Percentiles rank a stretch among this genome's conserved stretches.
These are phyloP conservation scores for Hirtodrosophila duncani DNA, from an alignment of 2,888 invertebrate species.

Conservation along the genomic window DNA sequence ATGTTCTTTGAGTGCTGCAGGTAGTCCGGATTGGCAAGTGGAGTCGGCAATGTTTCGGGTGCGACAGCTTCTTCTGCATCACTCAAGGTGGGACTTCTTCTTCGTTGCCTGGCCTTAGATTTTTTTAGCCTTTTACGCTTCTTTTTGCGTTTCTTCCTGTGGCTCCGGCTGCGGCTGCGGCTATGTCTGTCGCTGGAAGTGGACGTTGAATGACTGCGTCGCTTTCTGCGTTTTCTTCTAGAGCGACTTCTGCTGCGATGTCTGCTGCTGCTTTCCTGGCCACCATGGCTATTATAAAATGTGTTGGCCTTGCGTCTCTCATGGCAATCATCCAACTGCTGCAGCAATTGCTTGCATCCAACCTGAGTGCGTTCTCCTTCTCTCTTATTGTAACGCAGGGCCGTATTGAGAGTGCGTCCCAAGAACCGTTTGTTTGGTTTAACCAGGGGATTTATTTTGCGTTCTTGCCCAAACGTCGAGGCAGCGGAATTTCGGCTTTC, in stretches of 20 bases:
- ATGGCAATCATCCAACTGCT: slow-evolving; percentile 58
- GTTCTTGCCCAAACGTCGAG: slow-evolving; percentile 43
- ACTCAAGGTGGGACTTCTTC: slow-evolving; percentile 12
- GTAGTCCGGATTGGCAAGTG: slow-evolving; percentile 2
- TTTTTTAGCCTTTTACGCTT: slow-evolving; percentile 17
- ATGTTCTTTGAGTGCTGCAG: slow-evolving; percentile 29
- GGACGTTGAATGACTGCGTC: too few relatives aligned
- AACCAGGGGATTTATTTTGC: slow-evolving; percentile 70
- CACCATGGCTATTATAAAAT: slow-evolving; percentile 29
- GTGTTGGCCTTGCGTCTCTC: slow-evolving; percentile 30
- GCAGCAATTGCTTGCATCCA: slow-evolving; percentile 60
- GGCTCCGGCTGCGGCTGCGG: neutral
- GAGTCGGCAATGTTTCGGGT: too few relatives aligned
- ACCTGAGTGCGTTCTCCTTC: slow-evolving; percentile 48
- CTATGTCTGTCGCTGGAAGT: neutral
- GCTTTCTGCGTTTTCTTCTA: too few relatives aligned
- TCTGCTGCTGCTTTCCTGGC: neutral
- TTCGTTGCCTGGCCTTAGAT: neutral
- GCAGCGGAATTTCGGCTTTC: slow-evolving; percentile 18
- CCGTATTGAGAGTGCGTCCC: slow-evolving; percentile 66
- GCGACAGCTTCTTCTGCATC: neutral
- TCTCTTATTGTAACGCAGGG: slow-evolving; percentile 65
- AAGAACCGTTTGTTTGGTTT: slow-evolving; percentile 73
- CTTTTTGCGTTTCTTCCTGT: slow-evolving; percentile 28
- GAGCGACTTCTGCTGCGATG: slow-evolving; percentile 6